Percentiles rank a stretch among this genome's conserved stretches.
Evolutionary conservation across 2,113 vertebrate species (phyloP).

Genomic region (Heterotis niloticus): DNA sequence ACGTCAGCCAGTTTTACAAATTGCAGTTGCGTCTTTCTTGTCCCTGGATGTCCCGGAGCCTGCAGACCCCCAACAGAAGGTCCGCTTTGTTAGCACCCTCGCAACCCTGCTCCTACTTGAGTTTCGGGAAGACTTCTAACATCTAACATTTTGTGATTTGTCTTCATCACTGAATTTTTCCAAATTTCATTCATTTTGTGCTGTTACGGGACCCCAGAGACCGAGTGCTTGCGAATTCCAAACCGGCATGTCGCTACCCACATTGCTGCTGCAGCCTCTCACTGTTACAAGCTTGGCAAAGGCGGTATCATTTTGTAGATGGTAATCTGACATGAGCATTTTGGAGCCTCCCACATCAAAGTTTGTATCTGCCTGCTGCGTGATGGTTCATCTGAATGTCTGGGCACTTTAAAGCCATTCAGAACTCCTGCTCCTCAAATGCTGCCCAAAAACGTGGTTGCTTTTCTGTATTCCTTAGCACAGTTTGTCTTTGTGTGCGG

Average conservation of each 20-base stretch:
- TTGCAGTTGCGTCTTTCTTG: no score
- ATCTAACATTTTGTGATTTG: background rate
- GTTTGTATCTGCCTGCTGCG: background rate
- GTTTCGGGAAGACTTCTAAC: no score
- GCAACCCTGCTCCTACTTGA: no score
- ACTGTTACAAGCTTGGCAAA: background rate
- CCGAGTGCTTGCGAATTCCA: background rate
- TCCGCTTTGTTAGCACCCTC: no score
- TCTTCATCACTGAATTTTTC: background rate
- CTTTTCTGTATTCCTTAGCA: no score
- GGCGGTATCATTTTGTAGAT: background rate
- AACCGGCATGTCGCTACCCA: background rate
- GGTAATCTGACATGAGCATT: background rate
- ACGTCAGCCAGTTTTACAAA: no score
- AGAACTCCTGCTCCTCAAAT: background rate
- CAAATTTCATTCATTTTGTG: background rate
- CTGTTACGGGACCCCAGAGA: background rate
- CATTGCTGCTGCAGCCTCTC: background rate
- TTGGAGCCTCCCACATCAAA: no score
- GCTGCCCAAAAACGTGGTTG: background rate
- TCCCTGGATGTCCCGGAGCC: no score
- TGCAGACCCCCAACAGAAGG: no score
- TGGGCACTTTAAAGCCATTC: background rate
- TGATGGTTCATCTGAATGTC: background rate
- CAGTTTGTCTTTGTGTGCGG: no score